These are phyloP conservation scores for Arge pagana DNA, from an alignment of 2,888 invertebrate genomes.

Conservation along the genomic window DNA sequence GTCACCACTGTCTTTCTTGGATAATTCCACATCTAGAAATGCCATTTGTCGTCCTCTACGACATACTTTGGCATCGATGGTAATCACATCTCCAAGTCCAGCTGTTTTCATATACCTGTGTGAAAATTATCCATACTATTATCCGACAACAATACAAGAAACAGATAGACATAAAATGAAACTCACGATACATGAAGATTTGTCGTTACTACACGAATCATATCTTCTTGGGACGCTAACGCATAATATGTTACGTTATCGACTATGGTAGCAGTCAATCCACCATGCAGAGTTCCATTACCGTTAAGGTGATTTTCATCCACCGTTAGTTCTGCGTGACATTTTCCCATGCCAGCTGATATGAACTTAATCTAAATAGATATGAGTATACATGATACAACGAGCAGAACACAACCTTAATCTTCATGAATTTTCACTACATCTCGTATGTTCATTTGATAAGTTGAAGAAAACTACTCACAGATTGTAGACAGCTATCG, in stretches of 20 bases:
- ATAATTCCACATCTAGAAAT: slow-evolving; percentile 1
- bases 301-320: slow-evolving; percentile 75
- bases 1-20: slow-evolving; percentile 15
- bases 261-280: slow-evolving; percentile 79
- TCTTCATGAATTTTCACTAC: no score
- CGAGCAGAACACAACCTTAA: no score
- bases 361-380: slow-evolving; percentile 57
- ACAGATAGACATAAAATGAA: slow-evolving; percentile 24
- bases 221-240: slow-evolving; percentile 68
- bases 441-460: neutral
- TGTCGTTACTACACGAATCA: slow-evolving; percentile 80
- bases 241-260: slow-evolving; percentile 81
- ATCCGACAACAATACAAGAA: neutral
- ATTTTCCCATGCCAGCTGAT: slow-evolving; percentile 71
- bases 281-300: slow-evolving; percentile 81
- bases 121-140: slow-evolving; percentile 49
- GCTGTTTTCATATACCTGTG: slow-evolving; percentile 78
- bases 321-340: slow-evolving; percentile 77
- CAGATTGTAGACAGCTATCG: slow-evolving; percentile 59
- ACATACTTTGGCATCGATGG: slow-evolving; percentile 77
- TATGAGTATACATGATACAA: neutral
- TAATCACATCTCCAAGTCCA: slow-evolving; percentile 75
- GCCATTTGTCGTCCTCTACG: slow-evolving; percentile 67
- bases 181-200: slow-evolving; percentile 80
- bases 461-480: slow-evolving; percentile 37